Conservation (phyloP, 1,140 invertebrate genomes). For the Amphibalanus amphitrite region DNA sequence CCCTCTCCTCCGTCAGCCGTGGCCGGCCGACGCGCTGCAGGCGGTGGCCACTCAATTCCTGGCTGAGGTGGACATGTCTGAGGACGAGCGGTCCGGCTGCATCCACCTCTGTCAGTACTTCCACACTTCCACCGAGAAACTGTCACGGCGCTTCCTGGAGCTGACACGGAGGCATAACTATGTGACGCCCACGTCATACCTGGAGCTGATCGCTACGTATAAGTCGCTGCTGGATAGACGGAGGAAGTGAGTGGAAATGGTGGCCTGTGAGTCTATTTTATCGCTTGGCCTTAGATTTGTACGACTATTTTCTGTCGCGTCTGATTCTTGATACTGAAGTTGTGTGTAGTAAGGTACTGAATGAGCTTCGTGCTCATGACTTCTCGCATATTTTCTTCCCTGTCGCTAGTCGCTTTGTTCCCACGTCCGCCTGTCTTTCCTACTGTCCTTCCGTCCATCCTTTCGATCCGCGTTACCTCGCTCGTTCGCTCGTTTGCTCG, state of each 20-base stretch:
- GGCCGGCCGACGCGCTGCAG: constrained; percentile 81
- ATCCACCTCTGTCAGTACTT: constrained; percentile 82
- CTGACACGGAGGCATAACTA: constrained; percentile 59
- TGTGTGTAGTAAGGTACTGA: too few relatives aligned
- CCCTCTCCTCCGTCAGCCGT: constrained; percentile 37
- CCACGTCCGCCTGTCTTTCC: too few relatives aligned
- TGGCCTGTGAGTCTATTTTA: too few relatives aligned
- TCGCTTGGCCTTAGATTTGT: too few relatives aligned
- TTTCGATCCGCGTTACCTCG: too few relatives aligned
- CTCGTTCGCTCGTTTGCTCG: too few relatives aligned
- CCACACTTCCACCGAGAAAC: constrained; percentile 59
- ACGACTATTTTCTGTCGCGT: too few relatives aligned
- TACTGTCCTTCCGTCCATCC: too few relatives aligned
- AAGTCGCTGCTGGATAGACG: constrained; percentile 63
- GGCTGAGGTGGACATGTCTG: constrained; percentile 61
- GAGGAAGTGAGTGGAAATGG: constrained; percentile 40
- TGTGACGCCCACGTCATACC: constrained; percentile 84
- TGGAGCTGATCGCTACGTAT: constrained; percentile 81
- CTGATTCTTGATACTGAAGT: too few relatives aligned
- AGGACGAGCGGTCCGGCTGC: constrained; percentile 45
- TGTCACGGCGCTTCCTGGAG: constrained; percentile 37
- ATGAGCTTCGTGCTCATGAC: too few relatives aligned
- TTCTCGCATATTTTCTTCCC: too few relatives aligned
- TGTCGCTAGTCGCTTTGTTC: too few relatives aligned
- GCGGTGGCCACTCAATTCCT: constrained; percentile 79